phyloP scores from a whole-genome alignment of 2,797 vertebrate genomes.

The Hozukius guyotensis region DNA sequence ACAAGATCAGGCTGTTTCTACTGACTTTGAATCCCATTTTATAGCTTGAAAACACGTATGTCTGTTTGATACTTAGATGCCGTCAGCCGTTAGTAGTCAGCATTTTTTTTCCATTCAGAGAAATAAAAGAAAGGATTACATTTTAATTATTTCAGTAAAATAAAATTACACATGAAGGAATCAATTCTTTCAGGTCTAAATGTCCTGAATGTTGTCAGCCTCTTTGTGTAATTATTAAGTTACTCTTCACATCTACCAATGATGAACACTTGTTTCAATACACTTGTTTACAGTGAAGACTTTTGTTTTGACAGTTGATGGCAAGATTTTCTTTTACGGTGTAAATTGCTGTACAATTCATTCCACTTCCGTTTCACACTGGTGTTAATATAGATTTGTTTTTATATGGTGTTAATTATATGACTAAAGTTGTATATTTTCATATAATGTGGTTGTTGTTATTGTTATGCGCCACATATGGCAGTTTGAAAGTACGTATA shows the following conservation, averaged over 20 bases:
- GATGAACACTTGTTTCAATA: neutral
- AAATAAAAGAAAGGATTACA: neutral
- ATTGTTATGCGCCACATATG: neutral
- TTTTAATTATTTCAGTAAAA: neutral
- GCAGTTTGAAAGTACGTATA: neutral
- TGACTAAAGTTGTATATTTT: neutral
- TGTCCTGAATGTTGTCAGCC: neutral
- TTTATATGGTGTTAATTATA: neutral
- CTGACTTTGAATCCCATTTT: neutral
- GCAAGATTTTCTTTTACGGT: neutral
- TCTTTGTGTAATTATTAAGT: neutral
- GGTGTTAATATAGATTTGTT: neutral
- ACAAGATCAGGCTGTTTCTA: neutral
- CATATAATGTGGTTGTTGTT: neutral
- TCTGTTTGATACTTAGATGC: neutral
- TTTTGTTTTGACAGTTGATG: neutral
- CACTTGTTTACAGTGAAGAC: neutral
- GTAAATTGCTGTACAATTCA: neutral
- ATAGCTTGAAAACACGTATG: neutral
- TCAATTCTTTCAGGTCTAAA: neutral
- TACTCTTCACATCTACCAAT: neutral
- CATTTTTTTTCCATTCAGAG: neutral
- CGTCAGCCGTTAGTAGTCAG: neutral
- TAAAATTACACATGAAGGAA: neutral
- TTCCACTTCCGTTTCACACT: slow-evolving; percentile 1